Base-by-base conservation (phyloP, 1,140 invertebrate species). In the Ips typographus region DNA sequence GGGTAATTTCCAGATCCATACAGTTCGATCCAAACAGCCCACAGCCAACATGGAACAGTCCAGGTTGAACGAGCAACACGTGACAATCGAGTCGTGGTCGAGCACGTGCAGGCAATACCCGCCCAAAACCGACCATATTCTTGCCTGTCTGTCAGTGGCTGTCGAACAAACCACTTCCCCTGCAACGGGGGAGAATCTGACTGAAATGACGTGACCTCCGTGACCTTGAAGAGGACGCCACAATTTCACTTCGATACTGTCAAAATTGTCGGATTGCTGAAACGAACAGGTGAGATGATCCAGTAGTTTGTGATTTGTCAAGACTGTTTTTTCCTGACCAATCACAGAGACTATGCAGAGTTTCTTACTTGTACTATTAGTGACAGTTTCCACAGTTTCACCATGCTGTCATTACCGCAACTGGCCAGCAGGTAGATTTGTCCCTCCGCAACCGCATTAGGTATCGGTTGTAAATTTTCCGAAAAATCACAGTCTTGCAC, bases 381-480 rank as follows among this genome's bases (percentile, higher is more conserved):
- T 6, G 79, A 80, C 8, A 92, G 82, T 51, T 84, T 84, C 90
- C 90, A 93, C 1, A 92, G 73, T 77, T 90, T 90, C 0, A 91
- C 85, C 1, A 88, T 73, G 62, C 88, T 86, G 77, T 93, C 91
- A 73, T 90, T 90, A 3, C 91, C 91, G 74, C 89, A 85, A 1
- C 88, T 88, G 2, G 87, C 88, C 61, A 92, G 71, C 37, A 90
- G 72, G 74, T 88, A 89, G 38, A 77, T 76, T 55, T 80, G 77
- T 2, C 74, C 76, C 44, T 77, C 68, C 1, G 66, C 61, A 2
- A 72, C 70, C 2, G 74, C 70, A 65, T 80, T 78, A 8, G 77
- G 77, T 4, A 81, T 80, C 0, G 81, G 78, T 56, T 80, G 78
- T 4, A 80, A 69, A 66, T 81, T 82, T 6, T 86, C 83, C 37